A percentile compares a stretch with the other conserved stretches of the same genome.
These are phyloP conservation scores for Eupithecia centaureata DNA, from an alignment of 2,888 invertebrate genomes.

Conservation along the genomic window DNA sequence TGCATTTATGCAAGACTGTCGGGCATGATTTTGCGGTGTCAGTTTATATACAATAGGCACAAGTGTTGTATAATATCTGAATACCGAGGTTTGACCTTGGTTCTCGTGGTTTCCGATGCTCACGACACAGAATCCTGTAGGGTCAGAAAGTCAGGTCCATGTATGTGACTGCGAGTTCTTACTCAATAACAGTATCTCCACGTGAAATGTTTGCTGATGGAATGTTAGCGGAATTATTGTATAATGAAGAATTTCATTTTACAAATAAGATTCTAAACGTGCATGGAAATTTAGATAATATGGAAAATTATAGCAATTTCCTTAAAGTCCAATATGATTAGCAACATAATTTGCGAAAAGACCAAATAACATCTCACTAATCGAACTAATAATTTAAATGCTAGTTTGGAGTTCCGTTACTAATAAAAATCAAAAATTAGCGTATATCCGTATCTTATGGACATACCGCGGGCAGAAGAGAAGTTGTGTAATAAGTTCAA, in stretches of 20 bases:
- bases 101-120: conserved; percentile 30
- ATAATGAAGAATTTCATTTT: neutral
- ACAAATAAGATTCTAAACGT: neutral
- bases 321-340: neutral
- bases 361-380: no score
- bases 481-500: no score
- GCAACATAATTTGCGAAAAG: neutral
- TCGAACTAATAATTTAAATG: no score
- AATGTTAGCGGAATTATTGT: conserved; percentile 12
- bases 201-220: conserved; percentile 26
- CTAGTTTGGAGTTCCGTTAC: no score
- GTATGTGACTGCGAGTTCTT: conserved; percentile 33
- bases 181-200: conserved; percentile 31
- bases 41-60: neutral
- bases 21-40: neutral
- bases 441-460: no score
- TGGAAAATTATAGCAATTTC: neutral
- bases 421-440: no score
- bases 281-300: neutral
- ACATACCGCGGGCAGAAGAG: no score
- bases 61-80: conserved; percentile 17
- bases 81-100: conserved; percentile 27
- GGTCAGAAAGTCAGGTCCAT: conserved; percentile 31
- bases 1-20: neutral
- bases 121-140: conserved; percentile 31